A percentile compares a stretch with the other conserved stretches of the same genome.
phyloP scores from a whole-genome alignment of 2,797 vertebrate species.

The Rhabdomys pumilio region DNA sequence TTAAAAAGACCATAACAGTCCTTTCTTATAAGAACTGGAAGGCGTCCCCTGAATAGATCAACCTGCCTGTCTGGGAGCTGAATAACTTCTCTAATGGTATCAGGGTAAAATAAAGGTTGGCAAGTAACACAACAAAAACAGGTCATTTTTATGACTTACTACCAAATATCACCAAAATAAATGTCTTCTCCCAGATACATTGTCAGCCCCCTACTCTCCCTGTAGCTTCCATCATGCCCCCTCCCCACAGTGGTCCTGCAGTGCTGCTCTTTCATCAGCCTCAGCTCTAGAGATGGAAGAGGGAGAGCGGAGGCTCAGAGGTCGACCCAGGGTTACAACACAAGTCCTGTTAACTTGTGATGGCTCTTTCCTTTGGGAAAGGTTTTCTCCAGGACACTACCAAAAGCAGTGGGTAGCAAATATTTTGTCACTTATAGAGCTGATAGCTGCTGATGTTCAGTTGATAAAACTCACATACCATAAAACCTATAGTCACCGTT shows the following conservation, averaged over 20 bases:
- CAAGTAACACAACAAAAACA: conserved; percentile 37
- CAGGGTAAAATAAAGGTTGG: conserved; percentile 73
- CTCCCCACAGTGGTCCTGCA: background rate
- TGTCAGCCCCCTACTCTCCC: background rate
- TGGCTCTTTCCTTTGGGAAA: background rate
- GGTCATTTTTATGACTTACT: conserved; percentile 39
- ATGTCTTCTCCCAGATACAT: background rate
- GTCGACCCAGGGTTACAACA: background rate
- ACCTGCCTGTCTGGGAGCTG: conserved; percentile 61
- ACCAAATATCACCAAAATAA: conserved; percentile 67
- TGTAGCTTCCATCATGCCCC: background rate
- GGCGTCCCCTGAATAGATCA: conserved; percentile 44
- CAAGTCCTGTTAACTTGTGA: background rate
- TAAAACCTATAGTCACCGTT: conserved; percentile 8
- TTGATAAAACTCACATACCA: conserved; percentile 23
- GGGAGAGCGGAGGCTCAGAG: background rate
- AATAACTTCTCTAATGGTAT: conserved; percentile 72
- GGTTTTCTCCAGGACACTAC: background rate
- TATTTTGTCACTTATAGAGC: background rate
- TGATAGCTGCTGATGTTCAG: background rate
- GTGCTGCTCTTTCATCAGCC: background rate
- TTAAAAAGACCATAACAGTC: conserved; percentile 36
- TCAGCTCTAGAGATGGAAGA: background rate
- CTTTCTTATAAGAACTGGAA: conserved; percentile 48
- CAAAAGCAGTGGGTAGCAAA: background rate